A percentile compares a stretch with the other conserved stretches of the same genome.
Evolutionary conservation across 2,888 invertebrate species (phyloP).

Genomic region (Galerucella pusilla): DNA sequence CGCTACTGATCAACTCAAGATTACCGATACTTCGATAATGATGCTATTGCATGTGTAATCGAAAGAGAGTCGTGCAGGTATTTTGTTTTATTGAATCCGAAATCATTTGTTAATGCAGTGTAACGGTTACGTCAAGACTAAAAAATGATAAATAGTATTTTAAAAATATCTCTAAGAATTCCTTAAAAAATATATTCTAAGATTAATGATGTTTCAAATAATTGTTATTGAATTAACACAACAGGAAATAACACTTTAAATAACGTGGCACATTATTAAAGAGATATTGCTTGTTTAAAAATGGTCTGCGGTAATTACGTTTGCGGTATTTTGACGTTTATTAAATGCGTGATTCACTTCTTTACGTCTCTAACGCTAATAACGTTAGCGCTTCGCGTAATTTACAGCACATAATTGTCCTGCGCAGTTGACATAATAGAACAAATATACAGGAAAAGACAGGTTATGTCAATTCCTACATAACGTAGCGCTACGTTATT

Average conservation of each 20-base stretch:
- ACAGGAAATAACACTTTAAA: background rate
- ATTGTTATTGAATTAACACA: background rate
- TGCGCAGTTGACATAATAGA: too few species aligned
- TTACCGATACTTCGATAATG: slow-evolving; percentile 25
- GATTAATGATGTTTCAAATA: slow-evolving; percentile 23
- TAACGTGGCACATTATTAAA: background rate
- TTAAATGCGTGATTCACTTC: too few species aligned
- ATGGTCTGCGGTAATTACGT: too few species aligned
- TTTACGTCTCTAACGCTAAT: too few species aligned
- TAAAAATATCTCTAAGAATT: background rate
- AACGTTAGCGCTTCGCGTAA: too few species aligned
- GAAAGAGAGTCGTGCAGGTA: slow-evolving; percentile 29
- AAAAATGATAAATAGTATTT: slow-evolving; percentile 25
- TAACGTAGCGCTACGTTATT: too few species aligned
- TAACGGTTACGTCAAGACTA: slow-evolving; percentile 29
- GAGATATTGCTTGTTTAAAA: too few species aligned
- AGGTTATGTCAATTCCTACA: too few species aligned
- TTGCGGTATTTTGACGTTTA: too few species aligned
- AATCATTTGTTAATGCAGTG: slow-evolving; percentile 22
- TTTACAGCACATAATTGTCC: too few species aligned
- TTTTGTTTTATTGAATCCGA: slow-evolving; percentile 29
- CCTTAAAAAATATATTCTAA: slow-evolving; percentile 10
- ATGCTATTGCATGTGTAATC: slow-evolving; percentile 35
- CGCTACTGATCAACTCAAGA: slow-evolving; percentile 14
- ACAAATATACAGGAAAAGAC: too few species aligned